Conservation (phyloP, 2,113 vertebrate species). For the Sinocyclocheilus anshuiensis region DNA sequence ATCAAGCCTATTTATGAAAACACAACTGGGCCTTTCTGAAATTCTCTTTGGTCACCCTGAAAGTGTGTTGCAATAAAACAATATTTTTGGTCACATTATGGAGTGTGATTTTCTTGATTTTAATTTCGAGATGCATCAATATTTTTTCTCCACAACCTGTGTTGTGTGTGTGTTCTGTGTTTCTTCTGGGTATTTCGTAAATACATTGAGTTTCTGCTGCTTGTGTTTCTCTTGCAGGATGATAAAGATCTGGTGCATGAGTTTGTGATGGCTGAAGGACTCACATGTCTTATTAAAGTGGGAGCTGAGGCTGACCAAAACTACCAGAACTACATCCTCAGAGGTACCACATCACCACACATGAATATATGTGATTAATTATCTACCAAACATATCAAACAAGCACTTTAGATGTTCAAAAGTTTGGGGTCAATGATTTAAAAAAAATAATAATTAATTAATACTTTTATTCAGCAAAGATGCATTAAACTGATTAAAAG, state of each 20-base stretch:
- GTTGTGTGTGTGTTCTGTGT: not conserved
- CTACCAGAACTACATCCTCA: slow-evolving; percentile 98
- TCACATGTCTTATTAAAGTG: slow-evolving; percentile 95
- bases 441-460: not conserved
- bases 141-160: not conserved
- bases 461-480: not conserved
- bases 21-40: not conserved
- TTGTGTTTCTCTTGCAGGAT: slow-evolving; percentile 76
- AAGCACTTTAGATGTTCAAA: not conserved
- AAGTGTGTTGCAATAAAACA: not conserved
- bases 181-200: not conserved
- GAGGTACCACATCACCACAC: slow-evolving; percentile 77
- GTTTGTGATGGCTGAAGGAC: slow-evolving; percentile 92
- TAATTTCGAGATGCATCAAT: not conserved
- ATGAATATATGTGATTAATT: not conserved
- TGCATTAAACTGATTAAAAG: not conserved
- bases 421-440: not conserved
- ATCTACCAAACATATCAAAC: not conserved
- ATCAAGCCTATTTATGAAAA: not conserved
- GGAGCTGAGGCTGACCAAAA: slow-evolving; percentile 97
- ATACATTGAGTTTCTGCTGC: not conserved
- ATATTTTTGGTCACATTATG: not conserved
- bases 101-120: not conserved
- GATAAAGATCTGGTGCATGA: slow-evolving; percentile 99
- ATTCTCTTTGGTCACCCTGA: not conserved